Conservation (phyloP, 2,113 vertebrate species). For the Melanostigma gelatinosum region DNA sequence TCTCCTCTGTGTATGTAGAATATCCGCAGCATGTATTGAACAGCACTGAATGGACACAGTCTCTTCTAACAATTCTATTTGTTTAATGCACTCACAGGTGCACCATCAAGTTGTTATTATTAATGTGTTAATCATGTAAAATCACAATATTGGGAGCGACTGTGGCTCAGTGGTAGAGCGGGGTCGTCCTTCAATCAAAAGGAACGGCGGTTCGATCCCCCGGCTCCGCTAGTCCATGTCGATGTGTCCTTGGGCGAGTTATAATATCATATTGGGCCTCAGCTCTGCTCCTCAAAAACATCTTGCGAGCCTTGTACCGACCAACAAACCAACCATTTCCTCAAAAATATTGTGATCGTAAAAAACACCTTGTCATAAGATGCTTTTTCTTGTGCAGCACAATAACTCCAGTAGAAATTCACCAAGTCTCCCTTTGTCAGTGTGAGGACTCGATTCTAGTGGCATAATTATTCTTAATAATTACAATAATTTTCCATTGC, state of each 20-base stretch:
- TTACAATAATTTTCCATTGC: neutral
- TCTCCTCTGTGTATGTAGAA: neutral
- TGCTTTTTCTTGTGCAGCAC: neutral
- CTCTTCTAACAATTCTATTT: neutral
- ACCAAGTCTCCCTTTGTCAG: neutral
- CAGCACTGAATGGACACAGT: neutral
- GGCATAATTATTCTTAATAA: neutral
- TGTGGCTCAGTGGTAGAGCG: no score
- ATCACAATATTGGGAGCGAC: no score
- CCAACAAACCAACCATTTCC: neutral
- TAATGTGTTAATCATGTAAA: no score
- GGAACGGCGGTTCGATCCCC: no score
- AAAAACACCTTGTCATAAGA: neutral
- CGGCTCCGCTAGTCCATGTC: no score
- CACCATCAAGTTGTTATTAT: no score
- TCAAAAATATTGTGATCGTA: neutral
- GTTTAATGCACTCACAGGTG: no score
- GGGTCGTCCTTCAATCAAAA: no score
- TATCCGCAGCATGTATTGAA: neutral
- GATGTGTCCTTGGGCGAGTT: no score
- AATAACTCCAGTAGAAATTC: no score
- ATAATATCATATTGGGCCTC: neutral
- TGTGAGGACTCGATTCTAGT: neutral
- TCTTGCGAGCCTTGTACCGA: neutral
- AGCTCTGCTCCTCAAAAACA: neutral